Evolutionary conservation across 2,113 vertebrate species (phyloP).

Genomic region (Erythrocercus mccallii): DNA sequence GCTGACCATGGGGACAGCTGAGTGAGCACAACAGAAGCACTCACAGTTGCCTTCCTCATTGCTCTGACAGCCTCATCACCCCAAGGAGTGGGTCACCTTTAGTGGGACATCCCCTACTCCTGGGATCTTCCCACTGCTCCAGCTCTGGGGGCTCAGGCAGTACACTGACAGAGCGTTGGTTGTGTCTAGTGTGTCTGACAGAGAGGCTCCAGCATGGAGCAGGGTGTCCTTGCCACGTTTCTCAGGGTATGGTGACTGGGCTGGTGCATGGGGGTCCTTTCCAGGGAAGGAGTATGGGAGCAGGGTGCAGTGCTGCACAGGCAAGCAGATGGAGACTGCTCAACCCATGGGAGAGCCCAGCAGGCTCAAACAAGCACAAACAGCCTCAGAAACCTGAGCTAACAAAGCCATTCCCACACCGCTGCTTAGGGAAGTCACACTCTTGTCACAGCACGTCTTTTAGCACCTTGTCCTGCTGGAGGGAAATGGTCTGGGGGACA

Average conservation of each 20-base stretch:
- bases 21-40: neutral
- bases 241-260: neutral
- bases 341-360: neutral
- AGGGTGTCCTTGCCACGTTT: neutral
- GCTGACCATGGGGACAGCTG: neutral
- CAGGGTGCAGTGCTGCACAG: neutral
- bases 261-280: neutral
- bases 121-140: neutral
- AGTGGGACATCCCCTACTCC: neutral
- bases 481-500: neutral
- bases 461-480: neutral
- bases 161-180: fast-evolving
- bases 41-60: neutral
- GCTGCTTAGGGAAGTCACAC: neutral
- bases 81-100: fast-evolving
- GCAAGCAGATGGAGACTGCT: neutral
- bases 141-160: neutral
- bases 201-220: neutral
- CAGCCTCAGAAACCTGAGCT: neutral
- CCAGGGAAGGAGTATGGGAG: neutral
- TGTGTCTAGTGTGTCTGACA: neutral
- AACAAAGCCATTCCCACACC: neutral
- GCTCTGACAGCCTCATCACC: neutral
- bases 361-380: neutral
- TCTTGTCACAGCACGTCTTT: neutral